These are phyloP conservation scores for Sceloporus tristichus DNA, from an alignment of 2,113 vertebrate genomes.

Conservation along the genomic window DNA sequence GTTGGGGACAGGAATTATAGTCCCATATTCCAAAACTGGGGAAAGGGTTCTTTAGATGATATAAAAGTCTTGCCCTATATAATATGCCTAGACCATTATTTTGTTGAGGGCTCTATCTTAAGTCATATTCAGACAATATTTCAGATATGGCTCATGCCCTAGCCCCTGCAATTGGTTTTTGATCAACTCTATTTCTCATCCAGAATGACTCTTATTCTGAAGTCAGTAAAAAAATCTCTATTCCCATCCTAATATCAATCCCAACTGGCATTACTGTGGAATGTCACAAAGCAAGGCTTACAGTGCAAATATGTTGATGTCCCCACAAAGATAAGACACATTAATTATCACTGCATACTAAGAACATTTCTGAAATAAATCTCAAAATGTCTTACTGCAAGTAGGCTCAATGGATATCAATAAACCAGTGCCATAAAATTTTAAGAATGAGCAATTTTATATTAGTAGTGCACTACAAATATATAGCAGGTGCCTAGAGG, in stretches of 20 bases:
- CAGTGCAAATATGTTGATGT: not conserved
- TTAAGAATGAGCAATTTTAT: too few relatives aligned
- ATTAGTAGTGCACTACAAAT: too few relatives aligned
- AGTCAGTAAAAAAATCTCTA: constrained; percentile 36
- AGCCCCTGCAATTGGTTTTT: constrained; percentile 14
- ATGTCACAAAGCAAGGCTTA: constrained; percentile 3
- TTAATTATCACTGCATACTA: too few relatives aligned
- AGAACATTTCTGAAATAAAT: not conserved
- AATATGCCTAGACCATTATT: constrained; percentile 37
- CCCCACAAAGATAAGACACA: not conserved
- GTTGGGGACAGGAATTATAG: too few relatives aligned
- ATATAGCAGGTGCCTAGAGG: too few relatives aligned
- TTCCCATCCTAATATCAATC: constrained; percentile 40
- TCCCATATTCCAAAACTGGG: too few relatives aligned
- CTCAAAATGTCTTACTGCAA: not conserved
- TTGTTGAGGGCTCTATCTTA: constrained; percentile 45
- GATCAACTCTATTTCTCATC: constrained; percentile 62
- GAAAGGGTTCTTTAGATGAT: not conserved
- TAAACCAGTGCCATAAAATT: too few relatives aligned
- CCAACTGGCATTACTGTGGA: not conserved
- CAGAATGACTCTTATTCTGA: not conserved
- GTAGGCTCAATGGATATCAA: not conserved
- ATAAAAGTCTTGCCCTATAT: not conserved
- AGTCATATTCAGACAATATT: not conserved
- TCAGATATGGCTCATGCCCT: not conserved